These are phyloP conservation scores for Pterocles gutturalis DNA, from an alignment of 2,113 vertebrate species.

Conservation along the genomic window DNA sequence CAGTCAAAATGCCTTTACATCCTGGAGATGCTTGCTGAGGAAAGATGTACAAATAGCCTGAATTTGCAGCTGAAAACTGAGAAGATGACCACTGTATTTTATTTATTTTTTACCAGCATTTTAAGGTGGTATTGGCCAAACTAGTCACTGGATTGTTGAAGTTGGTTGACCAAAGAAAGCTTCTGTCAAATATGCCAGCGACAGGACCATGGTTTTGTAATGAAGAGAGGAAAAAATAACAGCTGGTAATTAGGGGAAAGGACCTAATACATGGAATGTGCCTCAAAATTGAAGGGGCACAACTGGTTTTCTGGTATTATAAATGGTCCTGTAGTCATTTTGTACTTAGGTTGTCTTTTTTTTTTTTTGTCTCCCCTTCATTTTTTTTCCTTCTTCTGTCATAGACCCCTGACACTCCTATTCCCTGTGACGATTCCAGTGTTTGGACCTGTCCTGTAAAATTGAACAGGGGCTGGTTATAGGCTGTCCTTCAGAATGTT, in stretches of 20 bases:
- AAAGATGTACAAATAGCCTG: not conserved
- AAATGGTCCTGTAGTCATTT: not conserved
- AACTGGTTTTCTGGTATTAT: not conserved
- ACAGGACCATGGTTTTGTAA: not conserved
- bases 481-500: not conserved
- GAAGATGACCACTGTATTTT: not conserved
- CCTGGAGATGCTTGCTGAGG: not conserved
- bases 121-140: not conserved
- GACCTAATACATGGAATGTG: not conserved
- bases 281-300: not conserved
- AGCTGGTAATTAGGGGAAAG: not conserved
- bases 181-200: not conserved
- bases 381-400: not conserved
- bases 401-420: accelerated
- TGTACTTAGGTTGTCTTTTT: not conserved
- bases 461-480: not conserved
- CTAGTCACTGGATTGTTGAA: not conserved
- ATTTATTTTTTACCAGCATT: not conserved
- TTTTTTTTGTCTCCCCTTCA: not conserved
- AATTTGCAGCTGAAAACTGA: not conserved
- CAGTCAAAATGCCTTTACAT: not conserved
- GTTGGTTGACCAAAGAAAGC: not conserved
- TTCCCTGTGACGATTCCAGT: not conserved
- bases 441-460: not conserved
- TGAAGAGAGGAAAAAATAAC: not conserved